Evolutionary conservation across 2,888 invertebrate species (phyloP), one percentile per base, ranked within the genome.

Genomic region (Margaritifera margaritifera): DNA sequence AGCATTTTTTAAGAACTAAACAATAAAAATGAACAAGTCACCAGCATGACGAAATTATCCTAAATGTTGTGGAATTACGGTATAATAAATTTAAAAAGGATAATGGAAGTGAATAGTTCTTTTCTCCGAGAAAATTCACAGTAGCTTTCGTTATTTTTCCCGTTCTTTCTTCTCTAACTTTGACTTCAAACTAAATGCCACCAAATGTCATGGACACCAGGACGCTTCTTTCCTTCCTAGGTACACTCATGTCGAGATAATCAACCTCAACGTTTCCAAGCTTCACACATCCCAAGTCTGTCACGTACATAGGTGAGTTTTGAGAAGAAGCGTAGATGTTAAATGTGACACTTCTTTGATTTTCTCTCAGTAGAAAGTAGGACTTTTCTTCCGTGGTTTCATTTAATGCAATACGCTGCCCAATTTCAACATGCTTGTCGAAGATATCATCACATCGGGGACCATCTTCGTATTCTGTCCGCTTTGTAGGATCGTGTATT

Each of bases 381-480:
- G 27, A 58, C 53, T 61, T 51, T 18, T 72, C 69, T 52, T 67
- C 68, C 24, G 67, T 69, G 1, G 20, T 61, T n/a, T 67, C 53
- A 1, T 61, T 68, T 42, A 62, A 6, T 56, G 63, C 64, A 20
- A 73, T 27, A 0, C 25, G 59, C 20, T 64, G 42, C 11, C 70
- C 73, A 52, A 63, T 67, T 20, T 64, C 57, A 1, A 73, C 73
- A 60, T 70, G 70, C n/a, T 54, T 55, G 50, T 61, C 59, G 22
- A 73, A 73, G 20, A 73, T 55, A 24, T 73, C 73, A 51, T 62
- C 58, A n/a, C 73, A 73, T 27, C 59, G 63, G 18, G 24, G 56
- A n/a, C 57, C 52, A 27, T 63, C 62, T 20, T 66, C 64, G 50
- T 64, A 50, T 19, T 52, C 62, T 66, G 59, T 66, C 54, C 66